These are phyloP conservation scores for Asteroscopus sphinx DNA, from an alignment of 2,888 invertebrate genomes.

Conservation along the genomic window DNA sequence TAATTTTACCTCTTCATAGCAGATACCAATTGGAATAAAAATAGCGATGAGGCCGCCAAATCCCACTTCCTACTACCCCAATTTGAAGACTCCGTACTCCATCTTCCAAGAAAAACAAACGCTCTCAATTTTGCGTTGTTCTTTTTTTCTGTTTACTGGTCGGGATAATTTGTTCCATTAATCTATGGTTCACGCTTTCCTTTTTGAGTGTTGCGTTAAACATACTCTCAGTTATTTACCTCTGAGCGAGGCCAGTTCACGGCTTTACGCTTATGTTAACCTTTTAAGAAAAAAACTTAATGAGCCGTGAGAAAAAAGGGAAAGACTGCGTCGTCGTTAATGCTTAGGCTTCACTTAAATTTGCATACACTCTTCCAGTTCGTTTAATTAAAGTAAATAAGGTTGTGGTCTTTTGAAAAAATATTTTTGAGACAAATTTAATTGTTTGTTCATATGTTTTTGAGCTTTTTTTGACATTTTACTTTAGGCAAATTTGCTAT, in stretches of 20 bases:
- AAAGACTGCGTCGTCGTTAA: constrained; percentile 57
- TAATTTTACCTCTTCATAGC: neutral
- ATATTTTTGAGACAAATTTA: neutral
- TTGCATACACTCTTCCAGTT: constrained; percentile 56
- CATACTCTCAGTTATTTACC: constrained; percentile 69
- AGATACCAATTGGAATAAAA: neutral
- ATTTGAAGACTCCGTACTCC: neutral
- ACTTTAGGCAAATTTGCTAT: neutral
- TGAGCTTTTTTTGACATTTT: neutral
- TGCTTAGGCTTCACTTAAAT: constrained; percentile 56
- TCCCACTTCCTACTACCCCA: neutral
- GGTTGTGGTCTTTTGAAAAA: constrained; percentile 16
- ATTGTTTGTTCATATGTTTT: neutral
- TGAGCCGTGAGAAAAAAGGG: constrained; percentile 75
- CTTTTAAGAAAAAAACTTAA: constrained; percentile 82
- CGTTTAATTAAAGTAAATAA: constrained; percentile 60
- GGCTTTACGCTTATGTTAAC: constrained; percentile 77
- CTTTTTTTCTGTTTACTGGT: constrained; percentile 2
- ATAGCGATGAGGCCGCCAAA: neutral
- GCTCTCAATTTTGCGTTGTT: constrained; percentile 14
- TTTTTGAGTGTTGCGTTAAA: constrained; percentile 59
- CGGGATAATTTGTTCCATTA: constrained; percentile 41
- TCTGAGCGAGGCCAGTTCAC: constrained; percentile 68
- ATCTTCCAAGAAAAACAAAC: constrained; percentile 12
- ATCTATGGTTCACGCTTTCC: constrained; percentile 32